phyloP scores from a whole-genome alignment of 2,113 vertebrate species.

The Carassius auratus region DNA sequence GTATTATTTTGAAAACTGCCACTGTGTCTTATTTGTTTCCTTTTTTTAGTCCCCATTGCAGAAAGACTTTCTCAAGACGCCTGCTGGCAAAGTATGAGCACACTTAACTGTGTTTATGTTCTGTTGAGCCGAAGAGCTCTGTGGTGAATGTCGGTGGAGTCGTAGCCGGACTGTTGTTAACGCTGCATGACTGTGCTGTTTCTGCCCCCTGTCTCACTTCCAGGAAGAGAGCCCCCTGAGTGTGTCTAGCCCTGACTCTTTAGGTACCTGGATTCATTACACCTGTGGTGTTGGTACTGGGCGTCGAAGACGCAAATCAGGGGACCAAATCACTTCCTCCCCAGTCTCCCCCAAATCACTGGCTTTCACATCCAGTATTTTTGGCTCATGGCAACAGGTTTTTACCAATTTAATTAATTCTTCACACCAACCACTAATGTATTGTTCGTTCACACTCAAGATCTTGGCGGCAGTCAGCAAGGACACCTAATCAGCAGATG shows the following conservation, averaged over 20 bases:
- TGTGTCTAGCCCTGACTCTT: constrained; percentile 96
- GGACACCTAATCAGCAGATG: constrained; percentile 86
- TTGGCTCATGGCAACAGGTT: constrained; percentile 99
- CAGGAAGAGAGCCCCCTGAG: constrained; percentile 97
- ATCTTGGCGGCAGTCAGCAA: constrained; percentile 81
- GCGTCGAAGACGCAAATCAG: constrained; percentile 97
- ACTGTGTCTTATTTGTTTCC: constrained; percentile 29
- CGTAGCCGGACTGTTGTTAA: constrained; percentile 84
- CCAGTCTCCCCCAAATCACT: constrained; percentile 97
- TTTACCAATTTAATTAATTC: constrained; percentile 92
- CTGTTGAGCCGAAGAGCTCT: constrained; percentile 31
- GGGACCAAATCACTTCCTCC: constrained; percentile 97
- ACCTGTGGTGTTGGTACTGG: constrained; percentile 94
- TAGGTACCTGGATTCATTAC: constrained; percentile 95
- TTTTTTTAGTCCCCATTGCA: constrained; percentile 66
- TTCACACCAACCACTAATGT: constrained; percentile 68
- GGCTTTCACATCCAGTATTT: constrained; percentile 98
- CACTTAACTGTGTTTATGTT: constrained; percentile 23
- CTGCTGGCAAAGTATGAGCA: constrained; percentile 62
- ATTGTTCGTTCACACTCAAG: constrained; percentile 81
- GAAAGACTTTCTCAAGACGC: constrained; percentile 62
- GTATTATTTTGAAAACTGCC: constrained; percentile 23
- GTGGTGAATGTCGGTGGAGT: constrained; percentile 67
- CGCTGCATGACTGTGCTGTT: constrained; percentile 87
- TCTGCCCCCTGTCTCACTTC: constrained; percentile 89